Evolutionary conservation across 2,113 vertebrate genomes (phyloP).

Genomic region (Erythrolamprus reginae): DNA sequence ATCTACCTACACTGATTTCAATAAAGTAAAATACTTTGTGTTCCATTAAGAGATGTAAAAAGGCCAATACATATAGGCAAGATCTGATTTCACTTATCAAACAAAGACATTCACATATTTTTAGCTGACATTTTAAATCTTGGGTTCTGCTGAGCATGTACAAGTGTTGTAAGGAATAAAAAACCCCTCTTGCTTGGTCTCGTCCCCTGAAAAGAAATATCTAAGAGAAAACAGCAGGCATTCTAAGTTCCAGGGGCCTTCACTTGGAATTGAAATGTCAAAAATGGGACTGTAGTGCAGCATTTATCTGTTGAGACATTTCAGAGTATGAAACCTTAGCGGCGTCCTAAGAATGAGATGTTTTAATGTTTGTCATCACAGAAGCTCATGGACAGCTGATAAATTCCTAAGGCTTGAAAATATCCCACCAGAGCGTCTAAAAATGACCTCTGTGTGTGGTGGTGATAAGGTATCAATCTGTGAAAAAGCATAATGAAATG

Average conservation of each 20-base stretch:
- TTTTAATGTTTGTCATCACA: slow-evolving; percentile 43
- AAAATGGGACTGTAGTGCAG: slow-evolving; percentile 30
- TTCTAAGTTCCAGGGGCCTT: slow-evolving; percentile 49
- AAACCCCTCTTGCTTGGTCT: slow-evolving; percentile 37
- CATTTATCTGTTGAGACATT: slow-evolving; percentile 14
- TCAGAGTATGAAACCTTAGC: slow-evolving; percentile 37
- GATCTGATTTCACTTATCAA: slow-evolving; percentile 49
- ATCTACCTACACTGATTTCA: slow-evolving; percentile 45
- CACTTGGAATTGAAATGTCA: slow-evolving; percentile 62
- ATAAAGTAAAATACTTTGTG: slow-evolving; percentile 36
- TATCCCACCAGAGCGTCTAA: background rate
- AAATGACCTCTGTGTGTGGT: background rate
- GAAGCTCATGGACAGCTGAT: background rate
- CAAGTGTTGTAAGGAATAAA: slow-evolving; percentile 32
- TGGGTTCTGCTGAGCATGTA: slow-evolving; percentile 27
- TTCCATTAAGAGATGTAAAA: slow-evolving; percentile 19
- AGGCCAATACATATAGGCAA: slow-evolving; percentile 31
- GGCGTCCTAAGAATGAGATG: slow-evolving; percentile 29
- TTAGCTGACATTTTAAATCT: slow-evolving; percentile 51
- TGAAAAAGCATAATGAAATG: background rate
- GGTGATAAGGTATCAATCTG: background rate
- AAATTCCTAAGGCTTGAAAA: slow-evolving; percentile 28
- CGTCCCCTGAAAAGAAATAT: slow-evolving; percentile 56
- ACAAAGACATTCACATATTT: slow-evolving; percentile 42
- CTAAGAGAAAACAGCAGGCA: slow-evolving; percentile 55